Conservation (phyloP, 2,888 invertebrate genomes). For the Tachina grossa region DNA sequence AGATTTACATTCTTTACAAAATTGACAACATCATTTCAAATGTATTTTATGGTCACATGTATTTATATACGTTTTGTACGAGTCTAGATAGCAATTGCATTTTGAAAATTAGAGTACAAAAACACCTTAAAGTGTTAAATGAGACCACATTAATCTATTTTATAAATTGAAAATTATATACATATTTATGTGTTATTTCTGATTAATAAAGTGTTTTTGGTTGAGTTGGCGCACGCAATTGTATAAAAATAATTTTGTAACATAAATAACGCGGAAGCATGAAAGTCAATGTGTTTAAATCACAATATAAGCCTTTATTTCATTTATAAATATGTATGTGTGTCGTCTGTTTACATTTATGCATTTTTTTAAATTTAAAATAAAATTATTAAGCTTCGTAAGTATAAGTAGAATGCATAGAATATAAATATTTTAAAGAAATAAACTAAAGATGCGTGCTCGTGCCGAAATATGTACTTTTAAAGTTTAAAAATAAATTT, state of each 20-base stretch:
- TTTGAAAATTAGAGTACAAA: constrained; percentile 39
- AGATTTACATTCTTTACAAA: too few relatives aligned
- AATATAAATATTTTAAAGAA: constrained; percentile 1
- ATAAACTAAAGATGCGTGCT: background rate
- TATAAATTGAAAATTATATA: constrained; percentile 44
- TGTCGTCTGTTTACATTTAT: background rate
- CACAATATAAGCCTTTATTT: constrained; percentile 44
- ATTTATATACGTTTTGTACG: too few relatives aligned
- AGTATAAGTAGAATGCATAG: background rate
- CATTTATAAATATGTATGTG: background rate
- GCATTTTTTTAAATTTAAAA: background rate
- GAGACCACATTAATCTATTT: constrained; percentile 26
- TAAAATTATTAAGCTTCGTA: constrained; percentile 20
- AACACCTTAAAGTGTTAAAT: constrained; percentile 64
- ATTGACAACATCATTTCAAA: too few relatives aligned
- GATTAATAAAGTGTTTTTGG: constrained; percentile 38
- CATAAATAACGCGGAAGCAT: constrained; percentile 66
- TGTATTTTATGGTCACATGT: too few relatives aligned
- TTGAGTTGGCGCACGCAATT: constrained; percentile 54
- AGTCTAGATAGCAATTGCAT: background rate
- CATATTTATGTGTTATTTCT: constrained; percentile 14
- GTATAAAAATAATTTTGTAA: constrained; percentile 59
- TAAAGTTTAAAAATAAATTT: constrained; percentile 29
- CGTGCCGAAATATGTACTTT: background rate
- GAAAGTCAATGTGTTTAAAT: constrained; percentile 64